A percentile compares a stretch with the other conserved stretches of the same genome.
Evolutionary conservation across 2,797 vertebrate genomes (phyloP).

Genomic region (Emydoidea blandingii): DNA sequence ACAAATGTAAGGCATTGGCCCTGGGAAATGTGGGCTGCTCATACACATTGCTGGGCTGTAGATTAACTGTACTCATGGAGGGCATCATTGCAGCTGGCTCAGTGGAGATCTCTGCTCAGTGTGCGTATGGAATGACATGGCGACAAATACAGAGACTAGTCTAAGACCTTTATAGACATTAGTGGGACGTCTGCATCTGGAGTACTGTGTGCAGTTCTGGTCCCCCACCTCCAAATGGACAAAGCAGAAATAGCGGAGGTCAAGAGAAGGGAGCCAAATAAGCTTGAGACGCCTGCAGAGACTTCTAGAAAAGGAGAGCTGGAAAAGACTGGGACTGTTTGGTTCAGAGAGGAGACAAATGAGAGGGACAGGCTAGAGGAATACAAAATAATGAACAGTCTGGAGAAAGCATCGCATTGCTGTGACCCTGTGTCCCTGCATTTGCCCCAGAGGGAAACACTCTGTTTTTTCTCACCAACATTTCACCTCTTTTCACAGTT

Average conservation of each 20-base stretch:
- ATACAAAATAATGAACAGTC: fast-evolving
- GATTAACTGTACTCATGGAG: background rate
- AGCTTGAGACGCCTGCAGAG: background rate
- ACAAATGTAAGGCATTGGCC: background rate
- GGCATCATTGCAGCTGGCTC: background rate
- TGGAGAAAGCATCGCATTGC: background rate
- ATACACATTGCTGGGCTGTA: no score
- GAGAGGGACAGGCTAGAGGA: background rate
- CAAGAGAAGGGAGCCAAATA: background rate
- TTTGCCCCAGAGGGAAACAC: background rate
- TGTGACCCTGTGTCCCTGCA: background rate
- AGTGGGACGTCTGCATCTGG: background rate
- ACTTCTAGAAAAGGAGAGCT: background rate
- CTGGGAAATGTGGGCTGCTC: no score
- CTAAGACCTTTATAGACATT: background rate
- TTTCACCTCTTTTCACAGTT: background rate
- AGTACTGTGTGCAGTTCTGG: background rate
- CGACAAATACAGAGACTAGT: background rate
- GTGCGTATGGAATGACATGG: background rate
- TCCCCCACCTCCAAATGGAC: background rate
- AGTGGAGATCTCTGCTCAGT: background rate
- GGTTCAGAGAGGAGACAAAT: background rate
- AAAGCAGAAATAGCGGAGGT: background rate
- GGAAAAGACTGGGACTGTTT: background rate
- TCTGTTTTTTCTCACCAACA: background rate